Conservation (phyloP, 2,888 invertebrate genomes). For the Drosophila falleni region DNA sequence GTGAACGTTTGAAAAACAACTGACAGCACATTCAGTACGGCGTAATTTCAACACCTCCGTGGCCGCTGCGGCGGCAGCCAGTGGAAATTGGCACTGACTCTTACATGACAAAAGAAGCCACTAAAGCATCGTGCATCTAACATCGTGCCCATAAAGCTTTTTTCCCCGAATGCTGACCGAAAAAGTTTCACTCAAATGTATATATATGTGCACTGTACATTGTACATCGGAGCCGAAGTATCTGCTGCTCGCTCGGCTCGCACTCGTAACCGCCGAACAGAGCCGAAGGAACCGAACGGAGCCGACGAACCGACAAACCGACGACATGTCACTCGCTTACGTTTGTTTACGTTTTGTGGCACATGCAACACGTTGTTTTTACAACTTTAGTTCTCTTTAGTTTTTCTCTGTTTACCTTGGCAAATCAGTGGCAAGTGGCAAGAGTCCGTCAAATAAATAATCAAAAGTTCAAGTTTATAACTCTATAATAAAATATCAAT, state of each 20-base stretch:
- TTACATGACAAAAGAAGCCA: constrained; percentile 4
- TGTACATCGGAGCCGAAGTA: background rate
- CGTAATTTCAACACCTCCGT: constrained; percentile 67
- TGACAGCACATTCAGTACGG: constrained; percentile 67
- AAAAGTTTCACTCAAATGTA: constrained; percentile 60
- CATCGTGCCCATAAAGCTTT: constrained; percentile 55
- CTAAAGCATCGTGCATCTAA: constrained; percentile 25
- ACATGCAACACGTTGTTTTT: constrained; percentile 58
- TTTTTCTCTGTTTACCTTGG: constrained; percentile 29
- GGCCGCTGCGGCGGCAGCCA: constrained; percentile 50
- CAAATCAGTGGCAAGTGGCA: constrained; percentile 8
- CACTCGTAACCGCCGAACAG: constrained; percentile 28
- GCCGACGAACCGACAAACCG: background rate
- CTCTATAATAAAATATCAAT: background rate
- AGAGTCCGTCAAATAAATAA: constrained; percentile 5
- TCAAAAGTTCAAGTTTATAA: background rate
- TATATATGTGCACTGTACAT: constrained; percentile 6
- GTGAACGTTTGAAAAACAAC: constrained; percentile 79
- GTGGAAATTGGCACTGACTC: constrained; percentile 48
- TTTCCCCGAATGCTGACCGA: constrained; percentile 41
- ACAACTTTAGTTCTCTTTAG: background rate
- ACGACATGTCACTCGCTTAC: constrained; percentile 20
- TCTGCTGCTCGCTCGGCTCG: constrained; percentile 4
- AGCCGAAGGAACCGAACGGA: constrained; percentile 11
- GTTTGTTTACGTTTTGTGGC: constrained; percentile 67